Evolutionary conservation across 2,888 invertebrate genomes (phyloP).

Genomic region (Sicus ferrugineus): DNA sequence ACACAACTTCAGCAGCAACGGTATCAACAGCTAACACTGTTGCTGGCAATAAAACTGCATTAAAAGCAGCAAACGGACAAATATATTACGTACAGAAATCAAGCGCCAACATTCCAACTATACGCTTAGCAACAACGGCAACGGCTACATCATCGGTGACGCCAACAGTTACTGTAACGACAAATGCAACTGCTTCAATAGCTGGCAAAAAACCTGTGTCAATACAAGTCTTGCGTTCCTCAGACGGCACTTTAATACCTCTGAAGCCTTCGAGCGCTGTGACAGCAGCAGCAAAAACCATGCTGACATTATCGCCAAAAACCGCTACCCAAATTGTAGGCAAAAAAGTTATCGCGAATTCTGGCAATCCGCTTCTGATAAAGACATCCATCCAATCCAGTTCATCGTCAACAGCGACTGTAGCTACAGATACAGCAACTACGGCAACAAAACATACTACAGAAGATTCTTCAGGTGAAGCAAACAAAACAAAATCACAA

Average conservation of each 20-base stretch:
- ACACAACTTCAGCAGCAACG: neutral
- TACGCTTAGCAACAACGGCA: slow-evolving; percentile 34
- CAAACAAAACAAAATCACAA: slow-evolving; percentile 21
- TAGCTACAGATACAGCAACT: slow-evolving; percentile 31
- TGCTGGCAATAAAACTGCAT: slow-evolving; percentile 35
- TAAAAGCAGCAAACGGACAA: slow-evolving; percentile 64
- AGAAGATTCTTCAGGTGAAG: slow-evolving; percentile 29
- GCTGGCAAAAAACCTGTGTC: slow-evolving; percentile 44
- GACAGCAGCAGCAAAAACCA: slow-evolving; percentile 41
- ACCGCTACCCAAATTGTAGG: slow-evolving; percentile 39
- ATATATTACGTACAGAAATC: slow-evolving; percentile 64
- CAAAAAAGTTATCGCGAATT: slow-evolving; percentile 46
- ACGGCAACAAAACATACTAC: slow-evolving; percentile 19
- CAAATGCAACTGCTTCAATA: slow-evolving; percentile 23
- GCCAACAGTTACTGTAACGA: slow-evolving; percentile 18
- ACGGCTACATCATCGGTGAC: slow-evolving; percentile 20
- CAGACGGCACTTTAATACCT: slow-evolving; percentile 50
- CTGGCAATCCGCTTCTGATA: slow-evolving; percentile 44
- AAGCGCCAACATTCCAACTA: slow-evolving; percentile 48
- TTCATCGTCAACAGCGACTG: slow-evolving; percentile 21
- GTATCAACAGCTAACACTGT: neutral
- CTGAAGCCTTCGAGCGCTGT: slow-evolving; percentile 41
- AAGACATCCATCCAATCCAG: slow-evolving; percentile 39
- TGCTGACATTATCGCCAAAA: slow-evolving; percentile 46
- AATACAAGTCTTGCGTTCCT: slow-evolving; percentile 53